Conservation (phyloP, 2,797 vertebrate genomes). For the Phoeniculus purpureus region DNA sequence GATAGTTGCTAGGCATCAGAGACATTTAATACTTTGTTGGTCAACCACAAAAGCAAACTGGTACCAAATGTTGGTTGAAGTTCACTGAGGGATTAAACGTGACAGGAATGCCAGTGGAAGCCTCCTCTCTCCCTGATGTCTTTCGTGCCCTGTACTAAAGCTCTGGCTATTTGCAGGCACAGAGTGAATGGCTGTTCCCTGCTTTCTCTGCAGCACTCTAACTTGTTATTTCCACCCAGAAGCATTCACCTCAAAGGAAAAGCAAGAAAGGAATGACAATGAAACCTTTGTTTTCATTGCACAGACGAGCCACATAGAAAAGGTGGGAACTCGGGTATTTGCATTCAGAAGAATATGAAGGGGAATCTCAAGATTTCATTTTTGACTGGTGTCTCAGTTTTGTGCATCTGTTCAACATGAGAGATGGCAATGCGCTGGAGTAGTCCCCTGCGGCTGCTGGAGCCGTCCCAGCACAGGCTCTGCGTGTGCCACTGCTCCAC, state of each 20-base stretch:
- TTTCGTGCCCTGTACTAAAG: neutral
- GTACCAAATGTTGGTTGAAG: neutral
- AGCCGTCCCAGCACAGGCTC: neutral
- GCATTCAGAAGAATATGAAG: neutral
- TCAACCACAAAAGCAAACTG: neutral
- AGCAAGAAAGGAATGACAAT: neutral
- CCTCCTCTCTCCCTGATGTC: neutral
- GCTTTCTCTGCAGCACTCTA: neutral
- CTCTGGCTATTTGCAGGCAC: neutral
- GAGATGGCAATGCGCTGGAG: neutral
- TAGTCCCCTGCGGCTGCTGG: neutral
- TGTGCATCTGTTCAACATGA: neutral
- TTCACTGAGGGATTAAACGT: neutral
- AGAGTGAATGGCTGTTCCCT: neutral
- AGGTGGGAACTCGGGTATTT: neutral
- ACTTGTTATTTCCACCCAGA: neutral
- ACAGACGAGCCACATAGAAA: neutral
- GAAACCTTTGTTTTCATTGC: neutral
- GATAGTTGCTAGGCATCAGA: neutral
- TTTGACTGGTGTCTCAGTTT: neutral
- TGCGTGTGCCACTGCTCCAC: accelerated
- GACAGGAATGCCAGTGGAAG: neutral
- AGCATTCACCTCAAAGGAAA: neutral
- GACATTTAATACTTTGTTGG: neutral
- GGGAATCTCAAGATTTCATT: neutral